Evolutionary conservation across 1,140 invertebrate species (phyloP), one percentile per base, ranked within the genome.

Genomic region (Hyles vespertilio): DNA sequence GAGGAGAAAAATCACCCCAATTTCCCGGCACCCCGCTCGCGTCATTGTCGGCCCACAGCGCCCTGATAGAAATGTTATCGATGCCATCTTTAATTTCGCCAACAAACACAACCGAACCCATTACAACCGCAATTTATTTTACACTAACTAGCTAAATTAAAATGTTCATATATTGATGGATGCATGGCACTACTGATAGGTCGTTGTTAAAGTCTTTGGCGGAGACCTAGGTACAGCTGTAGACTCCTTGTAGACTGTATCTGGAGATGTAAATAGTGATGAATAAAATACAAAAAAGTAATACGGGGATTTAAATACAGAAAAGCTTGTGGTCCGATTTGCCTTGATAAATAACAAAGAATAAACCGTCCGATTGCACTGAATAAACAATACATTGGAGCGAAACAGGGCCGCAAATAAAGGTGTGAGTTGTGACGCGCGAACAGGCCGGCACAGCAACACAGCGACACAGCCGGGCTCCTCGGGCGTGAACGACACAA

Each of bases 1-100:
- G 77, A 72, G 73, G 69, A 87, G 85, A 89, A 89, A 89, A 88
- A 89, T 88, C 86, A 87, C 80, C 84, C 84, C 82, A 84, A 89
- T 88, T 87, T 87, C 84, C 82, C 69, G 59, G 22, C 58, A 55
- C 64, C 53, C 70, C 62, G 61, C 69, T 47, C 65, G 70, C 69
- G 67, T 72, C 66, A 75, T 74, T 73, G 74, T 81, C 74, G 77
- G 67, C 68, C 62, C 71, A 71, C 65, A 63, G 65, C 70, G 54
- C 62, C 67, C 71, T 87, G 81, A 89, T 88, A 80, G 81, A 86
- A 86, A 74, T 85, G 81, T 85, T 89, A 86, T 88, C 86, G 72
- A 82, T 80, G 79, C 74, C 77, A 89, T 89, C 85, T 89, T 87
- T 84, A 87, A 89, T 87, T 87, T 84, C 72, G 70, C 64, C 60